Conservation (phyloP, 2,888 invertebrate genomes). For the Rotaria socialis region DNA sequence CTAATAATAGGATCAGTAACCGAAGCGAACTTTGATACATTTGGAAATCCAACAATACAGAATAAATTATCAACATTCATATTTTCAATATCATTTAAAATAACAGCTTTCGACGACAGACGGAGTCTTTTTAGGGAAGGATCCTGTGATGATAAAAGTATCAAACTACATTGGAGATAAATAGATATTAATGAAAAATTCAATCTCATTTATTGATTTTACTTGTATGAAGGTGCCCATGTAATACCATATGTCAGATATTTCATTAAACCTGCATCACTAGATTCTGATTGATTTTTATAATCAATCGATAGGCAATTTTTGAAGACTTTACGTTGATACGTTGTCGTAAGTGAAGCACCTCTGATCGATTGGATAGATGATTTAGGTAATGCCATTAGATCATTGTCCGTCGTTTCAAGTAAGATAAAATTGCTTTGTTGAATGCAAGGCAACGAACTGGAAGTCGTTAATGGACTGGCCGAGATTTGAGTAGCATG, state of each 20-base stretch:
- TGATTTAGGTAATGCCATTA: background rate
- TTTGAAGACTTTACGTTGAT: background rate
- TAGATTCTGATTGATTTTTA: background rate
- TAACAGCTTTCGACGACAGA: background rate
- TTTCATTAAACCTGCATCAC: slow-evolving; percentile 4
- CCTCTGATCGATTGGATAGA: background rate
- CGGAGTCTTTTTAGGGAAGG: background rate
- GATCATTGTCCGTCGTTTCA: background rate
- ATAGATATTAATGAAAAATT: background rate
- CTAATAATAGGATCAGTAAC: background rate
- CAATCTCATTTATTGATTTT: background rate
- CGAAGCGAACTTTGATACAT: background rate
- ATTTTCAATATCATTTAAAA: slow-evolving; percentile 35
- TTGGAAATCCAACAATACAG: slow-evolving; percentile 27
- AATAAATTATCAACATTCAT: background rate
- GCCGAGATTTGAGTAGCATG: too few species aligned
- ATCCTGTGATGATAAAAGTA: background rate
- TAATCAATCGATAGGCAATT: slow-evolving; percentile 21
- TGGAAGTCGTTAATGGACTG: background rate
- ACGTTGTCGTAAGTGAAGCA: background rate
- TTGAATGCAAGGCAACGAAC: background rate
- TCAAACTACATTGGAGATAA: background rate
- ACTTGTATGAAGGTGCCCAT: slow-evolving; percentile 34
- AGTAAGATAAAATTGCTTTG: background rate
- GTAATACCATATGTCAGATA: slow-evolving; percentile 18